Percentiles rank a stretch among this genome's conserved stretches.
Evolutionary conservation across 2,113 vertebrate species (phyloP).

Genomic region (Hippocampus barbouri): DNA sequence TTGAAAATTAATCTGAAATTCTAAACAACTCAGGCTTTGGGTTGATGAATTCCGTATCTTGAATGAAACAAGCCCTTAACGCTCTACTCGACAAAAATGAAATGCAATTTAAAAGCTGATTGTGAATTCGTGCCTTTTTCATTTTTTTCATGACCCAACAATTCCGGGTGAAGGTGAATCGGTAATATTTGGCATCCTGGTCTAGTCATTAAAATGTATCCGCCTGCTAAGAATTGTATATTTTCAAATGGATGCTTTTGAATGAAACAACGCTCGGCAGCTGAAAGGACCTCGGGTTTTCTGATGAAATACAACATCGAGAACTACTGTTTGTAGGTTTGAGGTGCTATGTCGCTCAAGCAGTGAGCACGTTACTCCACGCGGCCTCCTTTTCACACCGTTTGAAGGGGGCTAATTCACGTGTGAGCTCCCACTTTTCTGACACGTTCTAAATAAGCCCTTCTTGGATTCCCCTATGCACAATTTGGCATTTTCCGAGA

Average conservation of each 20-base stretch:
- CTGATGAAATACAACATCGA: not conserved
- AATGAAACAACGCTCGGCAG: not conserved
- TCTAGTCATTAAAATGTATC: not conserved
- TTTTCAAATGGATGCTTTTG: not conserved
- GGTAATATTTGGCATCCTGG: not conserved
- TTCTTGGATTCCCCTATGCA: constrained; percentile 1
- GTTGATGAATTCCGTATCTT: not conserved
- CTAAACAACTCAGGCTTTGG: not conserved
- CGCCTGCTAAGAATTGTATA: not conserved
- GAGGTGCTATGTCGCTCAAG: not conserved
- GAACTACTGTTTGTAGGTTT: not conserved
- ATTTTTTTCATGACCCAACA: not conserved
- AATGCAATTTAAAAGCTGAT: not conserved
- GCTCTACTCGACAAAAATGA: not conserved
- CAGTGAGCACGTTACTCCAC: not conserved
- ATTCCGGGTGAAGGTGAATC: not conserved
- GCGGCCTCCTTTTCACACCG: not conserved
- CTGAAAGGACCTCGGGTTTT: not conserved
- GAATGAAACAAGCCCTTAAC: not conserved
- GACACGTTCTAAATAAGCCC: not conserved
- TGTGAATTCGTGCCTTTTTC: not conserved
- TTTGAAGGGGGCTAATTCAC: not conserved
- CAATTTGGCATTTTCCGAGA: constrained; percentile 11
- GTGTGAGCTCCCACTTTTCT: not conserved
- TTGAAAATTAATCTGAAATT: not conserved